Evolutionary conservation across 1,140 invertebrate species (phyloP), one percentile per base, ranked within the genome.

Genomic region (Macrobrachium rosenbergii): DNA sequence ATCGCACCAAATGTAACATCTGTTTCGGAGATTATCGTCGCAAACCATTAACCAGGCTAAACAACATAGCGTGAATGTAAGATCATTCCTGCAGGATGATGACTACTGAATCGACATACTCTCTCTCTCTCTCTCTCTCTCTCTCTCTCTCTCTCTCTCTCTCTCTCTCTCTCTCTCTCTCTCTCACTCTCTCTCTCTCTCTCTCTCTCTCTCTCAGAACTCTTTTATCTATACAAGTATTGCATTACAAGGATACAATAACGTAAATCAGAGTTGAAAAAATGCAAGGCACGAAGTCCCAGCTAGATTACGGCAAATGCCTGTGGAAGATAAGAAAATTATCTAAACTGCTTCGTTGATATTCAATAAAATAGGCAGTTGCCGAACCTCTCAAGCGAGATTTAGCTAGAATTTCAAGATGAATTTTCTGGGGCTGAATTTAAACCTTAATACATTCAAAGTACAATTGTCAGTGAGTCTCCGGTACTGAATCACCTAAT

Each of bases 71-170:
- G 14, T 69, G 64, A 21, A 69, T 12, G 64, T 10, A 69, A 5
- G n/a, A 69, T 11, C 10, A 69, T 21, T 69, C 8, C 7, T 21
- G 14, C 16, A 0, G 64, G 64, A 21, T 69, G 64, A 69, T 76
- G 10, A n/a, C 73, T 28, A 23, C 19, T 45, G 7, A 19, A 10
- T n/a, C n/a, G 2, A 0, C 19, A 21, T 17, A 21, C 77, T 59
- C 17, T 79, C 77, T 59, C 45, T 19, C 77, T 59, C 45, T 43
- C 52, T 37, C 45, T 79, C 77, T 59, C 45, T 79, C 77, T 79
- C 45, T 79, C 77, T 79, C 45, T 59, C 45, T 59, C 45, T 79
- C 45, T 79, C 77, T 79, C 45, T 79, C 45, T 79, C 77, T 79
- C 45, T 59, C 45, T 59, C 45, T 78, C 76, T 78, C 76, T 78